A percentile compares a stretch with the other conserved stretches of the same genome.
phyloP scores from a whole-genome alignment of 2,113 vertebrate species.

The Engystomops pustulosus region DNA sequence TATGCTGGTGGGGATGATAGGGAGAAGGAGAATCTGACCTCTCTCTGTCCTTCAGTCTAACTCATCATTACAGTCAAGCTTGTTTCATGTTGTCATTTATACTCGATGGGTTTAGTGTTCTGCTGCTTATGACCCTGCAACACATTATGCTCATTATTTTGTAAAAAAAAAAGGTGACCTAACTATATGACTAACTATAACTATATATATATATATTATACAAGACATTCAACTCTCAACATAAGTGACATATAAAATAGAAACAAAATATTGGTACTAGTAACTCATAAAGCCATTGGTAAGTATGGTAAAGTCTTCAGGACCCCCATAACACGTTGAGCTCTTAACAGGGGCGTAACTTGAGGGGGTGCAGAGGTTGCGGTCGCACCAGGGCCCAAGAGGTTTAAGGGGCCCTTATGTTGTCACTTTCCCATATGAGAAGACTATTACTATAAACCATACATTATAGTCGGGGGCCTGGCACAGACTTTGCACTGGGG shows the following conservation, averaged over 20 bases:
- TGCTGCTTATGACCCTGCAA: not conserved
- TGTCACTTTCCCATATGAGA: no score
- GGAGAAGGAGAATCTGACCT: not conserved
- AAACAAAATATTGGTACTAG: no score
- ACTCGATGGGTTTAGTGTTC: slow-evolving; percentile 14
- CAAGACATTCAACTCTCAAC: not conserved
- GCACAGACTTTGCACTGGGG: no score
- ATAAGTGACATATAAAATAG: not conserved
- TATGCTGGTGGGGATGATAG: slow-evolving; percentile 31
- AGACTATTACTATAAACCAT: no score
- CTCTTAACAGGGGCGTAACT: no score
- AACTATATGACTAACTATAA: not conserved
- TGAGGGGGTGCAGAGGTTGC: no score
- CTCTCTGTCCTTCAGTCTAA: slow-evolving; percentile 3
- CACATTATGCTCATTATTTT: not conserved
- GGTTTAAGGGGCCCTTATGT: no score
- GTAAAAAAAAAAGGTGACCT: not conserved
- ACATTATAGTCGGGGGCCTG: no score
- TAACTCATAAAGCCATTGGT: not conserved
- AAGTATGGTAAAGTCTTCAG: not conserved
- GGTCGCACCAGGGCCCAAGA: no score
- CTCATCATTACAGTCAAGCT: slow-evolving; percentile 5
- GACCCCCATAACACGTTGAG: no score
- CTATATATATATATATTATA: not conserved
- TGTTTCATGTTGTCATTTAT: slow-evolving; percentile 3